These are phyloP conservation scores for Hepsetus odoe DNA, from an alignment of 2,113 vertebrate genomes.

Conservation along the genomic window DNA sequence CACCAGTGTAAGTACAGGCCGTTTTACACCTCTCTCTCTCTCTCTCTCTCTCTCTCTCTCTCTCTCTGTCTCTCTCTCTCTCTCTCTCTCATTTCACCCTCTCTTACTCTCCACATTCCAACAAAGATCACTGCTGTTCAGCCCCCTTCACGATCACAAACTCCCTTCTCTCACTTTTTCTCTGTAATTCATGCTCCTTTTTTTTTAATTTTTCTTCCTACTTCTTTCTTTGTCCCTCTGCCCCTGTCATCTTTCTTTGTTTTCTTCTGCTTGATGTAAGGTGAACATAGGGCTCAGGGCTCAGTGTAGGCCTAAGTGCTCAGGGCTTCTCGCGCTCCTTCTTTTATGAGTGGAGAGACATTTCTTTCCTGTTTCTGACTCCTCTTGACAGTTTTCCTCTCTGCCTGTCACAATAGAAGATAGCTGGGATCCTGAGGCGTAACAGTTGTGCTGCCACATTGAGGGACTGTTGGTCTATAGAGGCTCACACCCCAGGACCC, in stretches of 20 bases:
- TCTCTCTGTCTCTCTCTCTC: not conserved
- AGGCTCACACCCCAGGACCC: not conserved
- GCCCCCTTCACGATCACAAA: conserved; percentile 10
- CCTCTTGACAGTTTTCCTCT: not conserved
- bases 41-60: not conserved
- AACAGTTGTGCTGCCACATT: not conserved
- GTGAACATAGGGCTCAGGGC: not conserved
- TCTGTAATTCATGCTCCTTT: not conserved
- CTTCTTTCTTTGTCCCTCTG: not conserved
- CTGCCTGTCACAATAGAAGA: not conserved
- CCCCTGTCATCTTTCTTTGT: not conserved
- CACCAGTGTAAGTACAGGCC: conserved; percentile 48
- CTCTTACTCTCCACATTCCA: not conserved
- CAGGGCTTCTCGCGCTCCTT: not conserved
- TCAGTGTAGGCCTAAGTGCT: not conserved
- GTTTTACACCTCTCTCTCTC: not conserved
- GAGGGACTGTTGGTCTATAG: not conserved
- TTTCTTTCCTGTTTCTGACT: not conserved
- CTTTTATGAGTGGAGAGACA: not conserved
- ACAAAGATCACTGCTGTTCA: conserved; percentile 35
- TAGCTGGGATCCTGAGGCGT: not conserved
- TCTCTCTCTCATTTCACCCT: not conserved
- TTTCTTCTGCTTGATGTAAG: not conserved
- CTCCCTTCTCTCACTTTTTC: not conserved
- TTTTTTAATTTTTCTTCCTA: not conserved